phyloP scores from a whole-genome alignment of 1,140 invertebrate species.

The Solenopsis fugax region DNA sequence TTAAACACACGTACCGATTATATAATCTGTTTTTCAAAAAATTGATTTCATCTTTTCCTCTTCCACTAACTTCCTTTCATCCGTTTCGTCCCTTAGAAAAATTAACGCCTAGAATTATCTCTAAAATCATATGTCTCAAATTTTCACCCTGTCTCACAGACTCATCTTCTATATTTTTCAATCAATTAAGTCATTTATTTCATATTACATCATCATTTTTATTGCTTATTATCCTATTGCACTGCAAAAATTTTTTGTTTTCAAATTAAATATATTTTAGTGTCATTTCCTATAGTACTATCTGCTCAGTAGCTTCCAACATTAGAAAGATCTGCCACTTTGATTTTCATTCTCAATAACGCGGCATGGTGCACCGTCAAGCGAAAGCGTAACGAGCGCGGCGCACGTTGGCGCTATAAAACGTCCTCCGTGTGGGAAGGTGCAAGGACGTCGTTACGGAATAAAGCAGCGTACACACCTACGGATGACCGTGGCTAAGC shows the following conservation, averaged over 20 bases:
- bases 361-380: conserved; percentile 30
- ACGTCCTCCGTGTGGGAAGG: conserved; percentile 76
- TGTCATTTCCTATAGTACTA: too few relatives aligned
- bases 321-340: conserved; percentile 16
- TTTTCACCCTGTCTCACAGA: not conserved
- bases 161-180: not conserved
- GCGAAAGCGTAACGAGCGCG: conserved; percentile 75
- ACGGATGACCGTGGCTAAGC: conserved; percentile 41
- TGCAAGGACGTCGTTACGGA: conserved; percentile 77
- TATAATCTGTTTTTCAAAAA: not conserved
- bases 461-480: conserved; percentile 68
- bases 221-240: not conserved
- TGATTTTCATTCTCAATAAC: conserved; percentile 50
- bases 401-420: conserved; percentile 74
- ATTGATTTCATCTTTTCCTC: not conserved
- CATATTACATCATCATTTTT: not conserved
- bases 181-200: not conserved
- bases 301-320: not conserved
- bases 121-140: not conserved
- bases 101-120: too few relatives aligned
- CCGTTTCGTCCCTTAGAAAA: too few relatives aligned
- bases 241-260: too few relatives aligned
- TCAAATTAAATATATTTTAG: too few relatives aligned
- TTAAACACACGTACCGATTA: not conserved
- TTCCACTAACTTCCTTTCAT: not conserved